phyloP scores from a whole-genome alignment of 2,888 invertebrate species.

The Aporophyla nigra region DNA sequence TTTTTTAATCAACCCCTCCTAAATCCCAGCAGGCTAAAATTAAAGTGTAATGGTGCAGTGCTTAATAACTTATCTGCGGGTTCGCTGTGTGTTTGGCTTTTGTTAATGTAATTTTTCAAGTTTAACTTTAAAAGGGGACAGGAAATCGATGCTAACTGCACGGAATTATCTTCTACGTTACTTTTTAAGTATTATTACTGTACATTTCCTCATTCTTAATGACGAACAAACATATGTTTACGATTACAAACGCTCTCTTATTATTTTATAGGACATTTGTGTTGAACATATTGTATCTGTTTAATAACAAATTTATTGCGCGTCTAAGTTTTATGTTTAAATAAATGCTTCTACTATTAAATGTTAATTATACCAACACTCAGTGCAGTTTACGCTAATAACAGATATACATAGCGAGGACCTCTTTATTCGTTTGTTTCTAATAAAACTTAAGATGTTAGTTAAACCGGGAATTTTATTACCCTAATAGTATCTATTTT shows the following conservation, averaged over 20 bases:
- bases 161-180: constrained; percentile 32
- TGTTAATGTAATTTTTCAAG: constrained; percentile 88
- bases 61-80: constrained; percentile 90
- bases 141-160: constrained; percentile 47
- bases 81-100: constrained; percentile 83
- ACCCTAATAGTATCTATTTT: constrained; percentile 22
- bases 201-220: constrained; percentile 33
- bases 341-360: constrained; percentile 58
- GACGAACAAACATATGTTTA: constrained; percentile 43
- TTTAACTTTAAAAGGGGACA: constrained; percentile 75
- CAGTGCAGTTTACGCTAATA: constrained; percentile 32
- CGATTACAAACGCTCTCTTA: constrained; percentile 32
- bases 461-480: constrained; percentile 1
- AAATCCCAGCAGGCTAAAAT: constrained; percentile 87
- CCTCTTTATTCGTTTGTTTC: constrained; percentile 26
- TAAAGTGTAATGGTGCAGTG: constrained; percentile 90
- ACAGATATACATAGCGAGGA: constrained; percentile 26
- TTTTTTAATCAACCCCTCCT: constrained; percentile 85
- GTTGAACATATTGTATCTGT: constrained; percentile 48
- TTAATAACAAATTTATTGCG: constrained; percentile 58
- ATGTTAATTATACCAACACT: constrained; percentile 51
- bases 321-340: constrained; percentile 47
- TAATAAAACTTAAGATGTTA: constrained; percentile 29
- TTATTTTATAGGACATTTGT: constrained; percentile 50
- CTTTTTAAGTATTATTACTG: constrained; percentile 39